Evolutionary conservation across 2,113 vertebrate species (phyloP).

Genomic region (Agelaius phoeniceus): DNA sequence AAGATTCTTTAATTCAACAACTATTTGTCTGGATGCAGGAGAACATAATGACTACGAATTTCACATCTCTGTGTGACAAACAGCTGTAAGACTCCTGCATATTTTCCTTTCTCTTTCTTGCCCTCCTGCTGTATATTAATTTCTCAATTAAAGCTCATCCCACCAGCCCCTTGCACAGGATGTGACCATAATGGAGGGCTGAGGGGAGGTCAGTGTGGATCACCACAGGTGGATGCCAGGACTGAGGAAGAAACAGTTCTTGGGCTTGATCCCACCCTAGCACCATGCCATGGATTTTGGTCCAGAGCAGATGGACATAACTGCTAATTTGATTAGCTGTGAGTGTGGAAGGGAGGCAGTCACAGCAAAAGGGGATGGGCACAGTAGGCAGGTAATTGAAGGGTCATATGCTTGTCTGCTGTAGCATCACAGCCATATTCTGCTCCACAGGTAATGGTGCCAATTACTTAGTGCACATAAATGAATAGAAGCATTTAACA

Average conservation of each 20-base stretch:
- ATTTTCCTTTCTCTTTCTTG: not conserved
- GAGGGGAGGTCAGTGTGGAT: not conserved
- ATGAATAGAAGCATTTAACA: not conserved
- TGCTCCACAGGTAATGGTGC: conserved; percentile 4
- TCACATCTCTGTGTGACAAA: not conserved
- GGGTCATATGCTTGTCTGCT: not conserved
- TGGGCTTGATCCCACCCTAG: not conserved
- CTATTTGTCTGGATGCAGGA: not conserved
- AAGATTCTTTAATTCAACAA: not conserved
- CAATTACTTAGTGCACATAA: conserved; percentile 5
- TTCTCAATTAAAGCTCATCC: not conserved
- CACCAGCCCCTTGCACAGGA: not conserved
- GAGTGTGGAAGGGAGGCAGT: not conserved
- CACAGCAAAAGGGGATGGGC: not conserved
- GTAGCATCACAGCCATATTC: not conserved
- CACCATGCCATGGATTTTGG: not conserved
- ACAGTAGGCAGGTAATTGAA: conserved; percentile 29
- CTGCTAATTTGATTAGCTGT: not conserved
- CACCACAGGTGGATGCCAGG: not conserved
- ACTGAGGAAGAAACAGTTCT: not conserved
- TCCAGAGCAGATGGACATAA: conserved; percentile 4
- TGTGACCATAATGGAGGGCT: not conserved
- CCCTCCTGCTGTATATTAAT: not conserved
- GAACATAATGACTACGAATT: not conserved
- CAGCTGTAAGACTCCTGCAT: not conserved